phyloP scores from a whole-genome alignment of 2,888 invertebrate genomes.

The Temnothorax rugatulus region DNA sequence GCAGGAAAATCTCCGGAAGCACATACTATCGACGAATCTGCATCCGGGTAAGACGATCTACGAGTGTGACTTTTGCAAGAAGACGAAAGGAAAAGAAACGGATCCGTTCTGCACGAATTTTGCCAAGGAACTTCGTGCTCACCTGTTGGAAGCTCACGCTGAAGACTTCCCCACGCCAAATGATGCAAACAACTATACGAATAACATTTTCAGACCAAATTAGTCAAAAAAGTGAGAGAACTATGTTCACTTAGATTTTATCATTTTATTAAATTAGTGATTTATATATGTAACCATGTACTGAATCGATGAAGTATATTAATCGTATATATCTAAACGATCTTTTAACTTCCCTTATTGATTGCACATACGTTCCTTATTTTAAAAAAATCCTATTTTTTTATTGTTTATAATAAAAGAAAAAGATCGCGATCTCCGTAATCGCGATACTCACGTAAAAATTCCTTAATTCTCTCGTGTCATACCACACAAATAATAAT shows the following conservation, averaged over 20 bases:
- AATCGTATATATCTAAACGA: background rate
- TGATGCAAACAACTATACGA: constrained; percentile 87
- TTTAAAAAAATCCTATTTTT: background rate
- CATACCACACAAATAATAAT: background rate
- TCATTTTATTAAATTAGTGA: background rate
- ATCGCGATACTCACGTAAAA: background rate
- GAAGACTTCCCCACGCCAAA: constrained; percentile 87
- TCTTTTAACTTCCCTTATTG: background rate
- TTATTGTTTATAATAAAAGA: background rate
- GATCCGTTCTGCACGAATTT: constrained; percentile 88
- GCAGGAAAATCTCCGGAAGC: constrained; percentile 95
- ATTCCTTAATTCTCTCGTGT: background rate
- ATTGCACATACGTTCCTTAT: background rate
- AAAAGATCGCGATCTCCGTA: background rate
- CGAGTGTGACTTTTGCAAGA: constrained; percentile 90
- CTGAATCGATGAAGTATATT: constrained; percentile 6
- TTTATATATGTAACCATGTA: background rate
- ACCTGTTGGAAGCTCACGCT: constrained; percentile 88
- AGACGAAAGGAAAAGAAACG: constrained; percentile 56
- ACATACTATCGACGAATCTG: constrained; percentile 92
- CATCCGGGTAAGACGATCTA: constrained; percentile 94
- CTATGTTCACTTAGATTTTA: background rate
- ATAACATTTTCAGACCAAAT: constrained; percentile 74
- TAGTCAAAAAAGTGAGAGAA: background rate
- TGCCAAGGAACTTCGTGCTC: constrained; percentile 90